These are phyloP conservation scores for Morpho achilles DNA, from an alignment of 2,888 invertebrate genomes.

Conservation along the genomic window DNA sequence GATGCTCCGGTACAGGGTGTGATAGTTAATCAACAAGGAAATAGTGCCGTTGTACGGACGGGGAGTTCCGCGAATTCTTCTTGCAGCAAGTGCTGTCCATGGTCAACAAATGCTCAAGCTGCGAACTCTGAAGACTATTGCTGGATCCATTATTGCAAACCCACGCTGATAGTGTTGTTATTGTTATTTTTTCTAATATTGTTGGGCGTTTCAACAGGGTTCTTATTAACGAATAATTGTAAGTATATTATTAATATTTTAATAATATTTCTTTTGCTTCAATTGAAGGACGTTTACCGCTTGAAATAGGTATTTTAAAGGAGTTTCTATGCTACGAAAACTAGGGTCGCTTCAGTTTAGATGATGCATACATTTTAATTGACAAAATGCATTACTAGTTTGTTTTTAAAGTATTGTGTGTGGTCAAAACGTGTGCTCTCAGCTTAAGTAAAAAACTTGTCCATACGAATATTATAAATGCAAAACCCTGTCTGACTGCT, in stretches of 20 bases:
- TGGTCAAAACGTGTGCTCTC: too few relatives aligned
- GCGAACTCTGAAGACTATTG: conserved; percentile 73
- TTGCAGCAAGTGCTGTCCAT: conserved; percentile 61
- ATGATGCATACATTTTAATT: too few relatives aligned
- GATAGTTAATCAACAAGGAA: conserved; percentile 74
- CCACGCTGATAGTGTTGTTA: conserved; percentile 72
- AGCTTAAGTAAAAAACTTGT: too few relatives aligned
- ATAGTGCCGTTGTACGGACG: conserved; percentile 68
- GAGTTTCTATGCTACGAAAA: too few relatives aligned
- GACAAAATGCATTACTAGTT: too few relatives aligned
- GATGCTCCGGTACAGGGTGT: conserved; percentile 73
- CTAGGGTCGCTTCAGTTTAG: too few relatives aligned
- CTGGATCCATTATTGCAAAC: conserved; percentile 76
- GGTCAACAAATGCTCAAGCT: conserved; percentile 53
- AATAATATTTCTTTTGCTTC: background rate
- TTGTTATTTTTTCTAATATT: conserved; percentile 76
- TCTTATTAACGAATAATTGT: conserved; percentile 80
- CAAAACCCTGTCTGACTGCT: too few relatives aligned
- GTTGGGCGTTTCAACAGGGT: conserved; percentile 77
- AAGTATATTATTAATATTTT: conserved; percentile 45
- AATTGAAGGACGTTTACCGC: too few relatives aligned
- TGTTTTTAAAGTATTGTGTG: too few relatives aligned
- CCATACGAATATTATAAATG: too few relatives aligned
- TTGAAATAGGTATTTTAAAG: too few relatives aligned
- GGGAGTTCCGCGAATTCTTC: conserved; percentile 42